Conservation (phyloP, 2,888 invertebrate species). For the Luperina nickerlii region DNA sequence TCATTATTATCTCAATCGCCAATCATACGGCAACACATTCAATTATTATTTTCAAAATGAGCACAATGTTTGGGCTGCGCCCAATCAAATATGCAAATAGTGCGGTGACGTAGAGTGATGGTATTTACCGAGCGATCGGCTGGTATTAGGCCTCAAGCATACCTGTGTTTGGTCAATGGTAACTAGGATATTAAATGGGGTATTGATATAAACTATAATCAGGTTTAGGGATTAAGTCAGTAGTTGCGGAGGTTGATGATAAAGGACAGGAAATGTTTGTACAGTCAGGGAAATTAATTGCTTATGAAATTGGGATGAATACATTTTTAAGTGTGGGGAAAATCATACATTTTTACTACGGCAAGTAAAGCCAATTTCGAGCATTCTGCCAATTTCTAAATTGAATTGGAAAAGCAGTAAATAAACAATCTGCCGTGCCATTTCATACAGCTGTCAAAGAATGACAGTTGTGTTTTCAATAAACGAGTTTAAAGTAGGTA, state of each 20-base stretch:
- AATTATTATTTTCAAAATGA: slow-evolving; percentile 71
- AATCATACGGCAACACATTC: slow-evolving; percentile 42
- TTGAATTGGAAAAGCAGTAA: neutral
- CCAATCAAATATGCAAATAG: slow-evolving; percentile 84
- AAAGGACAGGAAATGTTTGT: neutral
- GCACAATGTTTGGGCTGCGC: slow-evolving; percentile 72
- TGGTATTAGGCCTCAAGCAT: slow-evolving; percentile 39
- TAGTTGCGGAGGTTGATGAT: neutral
- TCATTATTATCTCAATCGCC: slow-evolving; percentile 35
- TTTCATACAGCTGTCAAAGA: neutral
- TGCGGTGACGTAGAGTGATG: slow-evolving; percentile 50
- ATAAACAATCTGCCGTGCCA: neutral
- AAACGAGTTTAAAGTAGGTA: no score
- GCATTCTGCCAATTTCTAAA: no score
- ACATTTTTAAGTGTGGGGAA: neutral
- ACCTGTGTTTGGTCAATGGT: slow-evolving; percentile 22
- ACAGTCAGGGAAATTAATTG: neutral
- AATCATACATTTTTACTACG: neutral
- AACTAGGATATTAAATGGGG: slow-evolving; percentile 40
- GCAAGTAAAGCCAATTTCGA: neutral
- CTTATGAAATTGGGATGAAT: neutral
- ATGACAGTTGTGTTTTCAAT: neutral
- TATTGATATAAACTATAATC: slow-evolving; percentile 10
- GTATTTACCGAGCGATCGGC: slow-evolving; percentile 56
- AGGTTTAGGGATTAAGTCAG: neutral